Evolutionary conservation across 2,888 invertebrate genomes (phyloP), one percentile per base, ranked within the genome.

Genomic region (Drosophila sordidapex): DNA sequence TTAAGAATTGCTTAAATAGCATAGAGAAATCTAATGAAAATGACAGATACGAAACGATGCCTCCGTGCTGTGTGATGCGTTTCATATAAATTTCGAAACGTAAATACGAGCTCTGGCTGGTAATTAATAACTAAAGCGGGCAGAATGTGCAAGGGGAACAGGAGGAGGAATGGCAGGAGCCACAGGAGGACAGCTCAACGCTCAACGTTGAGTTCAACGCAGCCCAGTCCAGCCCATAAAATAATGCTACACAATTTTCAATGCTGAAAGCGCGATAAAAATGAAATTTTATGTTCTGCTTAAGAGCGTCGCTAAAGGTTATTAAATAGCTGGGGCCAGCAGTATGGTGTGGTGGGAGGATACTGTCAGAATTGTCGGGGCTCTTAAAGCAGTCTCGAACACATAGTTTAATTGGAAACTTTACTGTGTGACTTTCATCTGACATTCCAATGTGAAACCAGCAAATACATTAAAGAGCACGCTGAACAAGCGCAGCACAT

Each of bases 201-300:
- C 53, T n/a, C 38, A n/a, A 40, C 43, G 63, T 13, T 56, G 29
- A 64, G 75, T 48, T 60, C 38, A 52, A 53, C 48, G 33, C 49
- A 53, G 48, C 65, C 25, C 25, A 36, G 36, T 15, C 15, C 36
- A 8, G 49, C 72, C 25, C 73, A 66, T 80, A 76, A 80, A 80
- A 80, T 73, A 72, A 66, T 76, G 69, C 78, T 73, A 80, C 57
- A 79, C 65, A 76, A 73, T 80, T 79, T 80, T 69, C 80, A 78
- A 80, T 80, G 78, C 62, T 68, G 58, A 76, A 54, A 52, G 67
- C 63, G 74, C 62, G 72, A 86, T 86, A 79, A 88, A 81, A 88
- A 88, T 88, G 62, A 81, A 73, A 80, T 81, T 84, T 84, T 79
- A 84, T 84, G 68, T 68, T 76, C 70, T 81, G 78, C 85, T 82